phyloP scores from a whole-genome alignment of 2,797 vertebrate genomes.

The Tinamus major region DNA sequence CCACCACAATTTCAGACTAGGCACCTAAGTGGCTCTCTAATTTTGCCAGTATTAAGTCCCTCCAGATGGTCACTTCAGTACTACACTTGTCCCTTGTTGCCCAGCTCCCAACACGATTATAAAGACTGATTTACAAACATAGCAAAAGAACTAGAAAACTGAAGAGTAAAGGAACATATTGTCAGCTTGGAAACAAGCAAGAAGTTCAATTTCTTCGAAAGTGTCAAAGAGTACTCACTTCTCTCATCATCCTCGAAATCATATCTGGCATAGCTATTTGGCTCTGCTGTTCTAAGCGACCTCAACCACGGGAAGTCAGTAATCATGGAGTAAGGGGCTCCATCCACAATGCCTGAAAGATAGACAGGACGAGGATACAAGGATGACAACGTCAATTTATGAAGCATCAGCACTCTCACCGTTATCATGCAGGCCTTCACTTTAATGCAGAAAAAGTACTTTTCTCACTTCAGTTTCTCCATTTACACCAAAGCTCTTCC shows the following conservation, averaged over 20 bases:
- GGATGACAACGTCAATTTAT: neutral
- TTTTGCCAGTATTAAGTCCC: neutral
- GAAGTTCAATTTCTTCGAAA: neutral
- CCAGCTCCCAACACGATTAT: neutral
- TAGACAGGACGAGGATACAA: neutral
- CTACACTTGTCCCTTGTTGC: neutral
- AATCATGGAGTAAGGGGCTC: conserved; percentile 96
- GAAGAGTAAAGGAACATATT: neutral
- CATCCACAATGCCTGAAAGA: conserved; percentile 89
- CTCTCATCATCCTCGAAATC: conserved; percentile 98
- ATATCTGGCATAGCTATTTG: conserved; percentile 95
- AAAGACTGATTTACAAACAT: neutral
- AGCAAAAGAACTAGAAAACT: neutral
- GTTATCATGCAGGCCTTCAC: neutral
- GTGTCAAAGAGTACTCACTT: conserved; percentile 84
- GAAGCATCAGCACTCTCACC: neutral
- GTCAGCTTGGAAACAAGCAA: neutral
- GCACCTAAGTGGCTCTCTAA: neutral
- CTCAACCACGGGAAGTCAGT: conserved; percentile 98
- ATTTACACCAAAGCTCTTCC: neutral
- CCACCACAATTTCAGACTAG: neutral
- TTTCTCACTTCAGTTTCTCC: neutral
- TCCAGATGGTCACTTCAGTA: neutral
- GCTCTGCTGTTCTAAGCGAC: conserved; percentile 91
- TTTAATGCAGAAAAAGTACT: neutral